These are phyloP conservation scores for Spinus olivaceus DNA, from an alignment of 2,797 vertebrate species.

Conservation along the genomic window DNA sequence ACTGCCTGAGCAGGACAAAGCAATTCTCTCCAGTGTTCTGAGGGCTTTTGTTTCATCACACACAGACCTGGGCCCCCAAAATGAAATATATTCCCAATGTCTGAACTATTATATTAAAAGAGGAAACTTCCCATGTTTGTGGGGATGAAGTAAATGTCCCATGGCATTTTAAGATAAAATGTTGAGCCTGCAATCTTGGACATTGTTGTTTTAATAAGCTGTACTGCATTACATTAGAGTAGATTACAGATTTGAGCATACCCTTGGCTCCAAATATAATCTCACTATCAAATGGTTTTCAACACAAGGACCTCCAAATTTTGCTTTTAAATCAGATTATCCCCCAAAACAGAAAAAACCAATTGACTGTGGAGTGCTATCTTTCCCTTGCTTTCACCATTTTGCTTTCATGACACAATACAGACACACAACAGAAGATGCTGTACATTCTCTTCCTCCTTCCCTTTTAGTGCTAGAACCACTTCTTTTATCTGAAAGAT, in stretches of 20 bases:
- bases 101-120: not conserved
- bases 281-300: slow-evolving; percentile 10
- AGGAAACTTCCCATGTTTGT: not conserved
- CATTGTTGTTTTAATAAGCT: not conserved
- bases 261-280: not conserved
- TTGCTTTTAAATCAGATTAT: not conserved
- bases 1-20: accelerated
- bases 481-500: slow-evolving; percentile 54
- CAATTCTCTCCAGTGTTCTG: not conserved
- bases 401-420: slow-evolving; percentile 28
- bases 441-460: slow-evolving; percentile 29
- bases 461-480: slow-evolving; percentile 44
- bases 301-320: not conserved
- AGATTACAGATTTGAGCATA: not conserved
- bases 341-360: not conserved
- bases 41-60: not conserved
- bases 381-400: slow-evolving; percentile 1
- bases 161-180: not conserved
- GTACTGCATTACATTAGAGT: not conserved
- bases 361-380: not conserved
- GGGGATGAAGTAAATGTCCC: not conserved
- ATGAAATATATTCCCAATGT: not conserved
- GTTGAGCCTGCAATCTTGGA: not conserved
- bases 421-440: not conserved
- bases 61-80: not conserved